These are phyloP conservation scores for Alectoris magna DNA, from an alignment of 2,797 vertebrate species.

Conservation along the genomic window DNA sequence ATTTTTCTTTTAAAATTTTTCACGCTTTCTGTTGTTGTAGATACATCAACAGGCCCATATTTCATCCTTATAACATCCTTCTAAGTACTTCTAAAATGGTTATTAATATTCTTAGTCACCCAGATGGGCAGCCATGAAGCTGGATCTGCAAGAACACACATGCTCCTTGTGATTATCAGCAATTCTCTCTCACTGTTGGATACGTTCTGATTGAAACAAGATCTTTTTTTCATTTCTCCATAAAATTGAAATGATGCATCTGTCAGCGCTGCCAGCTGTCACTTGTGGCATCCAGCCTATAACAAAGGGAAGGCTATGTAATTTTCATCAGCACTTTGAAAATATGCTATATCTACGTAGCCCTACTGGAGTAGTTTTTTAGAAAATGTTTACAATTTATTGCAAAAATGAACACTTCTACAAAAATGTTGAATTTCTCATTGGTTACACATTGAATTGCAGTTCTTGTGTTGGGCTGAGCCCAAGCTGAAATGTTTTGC, in stretches of 20 bases:
- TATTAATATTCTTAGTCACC: neutral
- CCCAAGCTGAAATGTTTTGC: neutral
- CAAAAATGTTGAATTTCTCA: neutral
- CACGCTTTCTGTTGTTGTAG: neutral
- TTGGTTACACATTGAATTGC: neutral
- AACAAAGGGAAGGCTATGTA: neutral
- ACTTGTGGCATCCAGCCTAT: neutral
- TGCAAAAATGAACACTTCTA: neutral
- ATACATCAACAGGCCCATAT: neutral
- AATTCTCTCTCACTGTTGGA: neutral
- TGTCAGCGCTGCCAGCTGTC: neutral
- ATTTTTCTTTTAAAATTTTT: neutral
- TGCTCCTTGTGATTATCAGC: neutral
- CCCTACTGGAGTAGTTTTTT: neutral
- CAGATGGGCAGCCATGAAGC: neutral
- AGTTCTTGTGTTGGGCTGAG: neutral
- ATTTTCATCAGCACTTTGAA: neutral
- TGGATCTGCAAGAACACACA: neutral
- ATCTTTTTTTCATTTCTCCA: neutral
- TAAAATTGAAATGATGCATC: neutral
- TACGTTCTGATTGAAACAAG: neutral
- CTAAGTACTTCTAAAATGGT: neutral
- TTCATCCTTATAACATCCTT: neutral
- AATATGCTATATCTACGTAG: fast-evolving
- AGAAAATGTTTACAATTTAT: neutral